A percentile compares a stretch with the other conserved stretches of the same genome.
These are phyloP conservation scores for Notodonta ziczac DNA, from an alignment of 2,888 invertebrate genomes.

Conservation along the genomic window DNA sequence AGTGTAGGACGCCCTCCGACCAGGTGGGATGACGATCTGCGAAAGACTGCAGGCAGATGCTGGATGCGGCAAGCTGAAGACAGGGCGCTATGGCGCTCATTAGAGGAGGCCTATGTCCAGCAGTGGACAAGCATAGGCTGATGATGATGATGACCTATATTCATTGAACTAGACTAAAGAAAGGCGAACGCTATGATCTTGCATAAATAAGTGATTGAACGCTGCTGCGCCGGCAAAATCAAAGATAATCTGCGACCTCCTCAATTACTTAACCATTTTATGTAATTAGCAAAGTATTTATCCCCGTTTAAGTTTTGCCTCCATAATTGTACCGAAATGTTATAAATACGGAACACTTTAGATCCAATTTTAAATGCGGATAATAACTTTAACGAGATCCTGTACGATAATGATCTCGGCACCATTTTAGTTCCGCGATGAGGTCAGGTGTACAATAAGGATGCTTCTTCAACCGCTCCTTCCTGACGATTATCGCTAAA, in stretches of 20 bases:
- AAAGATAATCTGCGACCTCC: neutral
- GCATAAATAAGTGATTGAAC: too few relatives aligned
- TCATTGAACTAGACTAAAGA: too few relatives aligned
- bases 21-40: too few relatives aligned
- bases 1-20: too few relatives aligned
- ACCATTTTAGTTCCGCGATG: slow-evolving; percentile 61
- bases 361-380: slow-evolving; percentile 24
- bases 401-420: slow-evolving; percentile 59
- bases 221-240: neutral
- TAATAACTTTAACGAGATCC: slow-evolving; percentile 40
- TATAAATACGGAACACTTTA: slow-evolving; percentile 32
- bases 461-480: slow-evolving; percentile 53
- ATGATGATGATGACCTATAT: too few relatives aligned
- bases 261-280: neutral
- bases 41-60: too few relatives aligned
- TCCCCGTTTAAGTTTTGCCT: neutral
- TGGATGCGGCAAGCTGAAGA: too few relatives aligned
- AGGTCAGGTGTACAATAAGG: slow-evolving; percentile 61
- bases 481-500: slow-evolving; percentile 34
- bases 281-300: neutral
- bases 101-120: too few relatives aligned
- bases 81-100: too few relatives aligned
- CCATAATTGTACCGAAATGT: slow-evolving; percentile 14
- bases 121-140: too few relatives aligned
- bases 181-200: too few relatives aligned